Evolutionary conservation across 2,797 vertebrate species (phyloP).

Genomic region (Hylomyscus alleni): DNA sequence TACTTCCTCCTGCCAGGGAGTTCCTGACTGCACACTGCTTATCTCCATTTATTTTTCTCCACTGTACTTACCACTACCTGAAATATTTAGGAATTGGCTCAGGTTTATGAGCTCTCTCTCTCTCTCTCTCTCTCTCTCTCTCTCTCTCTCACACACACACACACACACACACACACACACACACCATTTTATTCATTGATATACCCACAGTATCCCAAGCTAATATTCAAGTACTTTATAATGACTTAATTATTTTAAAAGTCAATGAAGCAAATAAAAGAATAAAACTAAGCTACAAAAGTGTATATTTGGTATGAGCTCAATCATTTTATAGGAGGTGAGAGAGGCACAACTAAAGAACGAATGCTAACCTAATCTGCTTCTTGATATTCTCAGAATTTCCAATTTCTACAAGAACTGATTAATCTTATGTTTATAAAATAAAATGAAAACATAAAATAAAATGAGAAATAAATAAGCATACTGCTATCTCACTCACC

Average conservation of each 20-base stretch:
- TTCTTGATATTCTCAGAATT: slow-evolving; percentile 22
- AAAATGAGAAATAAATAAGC: not conserved
- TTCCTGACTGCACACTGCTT: not conserved
- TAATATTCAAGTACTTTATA: slow-evolving; percentile 11
- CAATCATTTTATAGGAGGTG: slow-evolving; percentile 48
- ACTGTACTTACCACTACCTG: not conserved
- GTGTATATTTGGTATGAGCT: not conserved
- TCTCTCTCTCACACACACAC: too few relatives aligned
- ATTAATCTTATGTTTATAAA: slow-evolving; percentile 40
- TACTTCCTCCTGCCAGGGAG: not conserved
- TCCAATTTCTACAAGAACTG: slow-evolving; percentile 36
- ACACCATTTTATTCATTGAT: not conserved
- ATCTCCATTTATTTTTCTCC: slow-evolving; percentile 3
- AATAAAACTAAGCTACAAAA: not conserved
- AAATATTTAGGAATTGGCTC: slow-evolving; percentile 37
- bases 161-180: not conserved
- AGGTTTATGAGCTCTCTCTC: not conserved
- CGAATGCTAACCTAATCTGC: not conserved
- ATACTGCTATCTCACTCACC: not conserved
- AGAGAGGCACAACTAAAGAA: not conserved
- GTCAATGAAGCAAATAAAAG: slow-evolving; percentile 24
- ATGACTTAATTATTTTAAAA: slow-evolving; percentile 33
- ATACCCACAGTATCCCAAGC: not conserved
- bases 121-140: not conserved
- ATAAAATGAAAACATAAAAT: slow-evolving; percentile 30